Base-by-base conservation (phyloP, 2,113 vertebrate genomes). In the Oncorhynchus keta region DNA sequence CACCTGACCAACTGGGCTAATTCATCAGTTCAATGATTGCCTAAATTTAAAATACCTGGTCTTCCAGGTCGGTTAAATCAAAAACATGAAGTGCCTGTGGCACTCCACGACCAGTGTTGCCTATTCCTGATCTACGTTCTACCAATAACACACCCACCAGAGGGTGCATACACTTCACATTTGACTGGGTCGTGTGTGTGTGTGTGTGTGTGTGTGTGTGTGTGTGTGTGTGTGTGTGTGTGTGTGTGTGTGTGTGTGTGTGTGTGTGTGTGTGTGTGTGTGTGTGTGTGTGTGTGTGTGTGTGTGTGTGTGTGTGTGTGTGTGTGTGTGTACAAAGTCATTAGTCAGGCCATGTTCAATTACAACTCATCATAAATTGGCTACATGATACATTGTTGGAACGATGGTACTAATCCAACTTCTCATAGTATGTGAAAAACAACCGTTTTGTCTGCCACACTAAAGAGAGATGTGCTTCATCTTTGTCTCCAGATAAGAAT, bases 401-500 rank as follows among this genome's bases (percentile, higher is more conserved):
- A 57, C 55, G 6, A 20, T 57, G 4, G 18, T 57, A 20, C 32
- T 69, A 32, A 69, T 69, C 28, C 39, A 45, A 45, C 39, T 45
- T 45, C 39, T 45, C 39, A 45, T 45, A 11, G 8, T 39, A 39
- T 11, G 9, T 20, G 16, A 49, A 57, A 4, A 20, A 66, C 6
- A 14, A 13, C 28, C 28, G 0, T 74, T 64, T 24, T 24, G 16
- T 22, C 18, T 62, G 51, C 16, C 13, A 18, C 16, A 55, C 14
- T 55, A 55, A 62, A 62, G n/a, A 22, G 24, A 11, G 5, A 9
- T 62, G 18, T 0, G n/a, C 9, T 59, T 20, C 39, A 3, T 39
- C 3, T 77, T 8, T 6, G 4, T 18, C 13, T 6, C 3, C 85
- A 91, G 91, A 91, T 77, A 79, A 83, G 6, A 89, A 57, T 35